Conservation (phyloP, 2,797 vertebrate species). For the Hapalemur alaotrensis region DNA sequence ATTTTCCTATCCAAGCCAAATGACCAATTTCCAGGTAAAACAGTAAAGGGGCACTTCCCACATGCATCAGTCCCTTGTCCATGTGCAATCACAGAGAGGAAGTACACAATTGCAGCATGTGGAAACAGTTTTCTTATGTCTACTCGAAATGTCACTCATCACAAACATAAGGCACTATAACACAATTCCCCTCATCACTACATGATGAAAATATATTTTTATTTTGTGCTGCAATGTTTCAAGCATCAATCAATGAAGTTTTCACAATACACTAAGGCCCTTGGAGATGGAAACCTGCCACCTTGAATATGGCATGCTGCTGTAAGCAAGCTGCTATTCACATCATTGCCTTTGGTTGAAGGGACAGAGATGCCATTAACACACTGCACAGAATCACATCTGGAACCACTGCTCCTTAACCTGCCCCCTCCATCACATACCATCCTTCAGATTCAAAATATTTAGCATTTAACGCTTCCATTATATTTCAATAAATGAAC, state of each 20-base stretch:
- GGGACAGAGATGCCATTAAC: not conserved
- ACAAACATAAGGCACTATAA: not conserved
- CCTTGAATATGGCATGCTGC: not conserved
- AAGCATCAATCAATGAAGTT: not conserved
- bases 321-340: not conserved
- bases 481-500: slow-evolving; percentile 49
- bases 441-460: not conserved
- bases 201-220: not conserved
- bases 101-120: not conserved
- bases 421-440: not conserved
- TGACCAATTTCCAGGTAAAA: not conserved
- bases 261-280: not conserved
- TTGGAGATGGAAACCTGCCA: not conserved
- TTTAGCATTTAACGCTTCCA: slow-evolving; percentile 62
- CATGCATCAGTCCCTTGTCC: not conserved
- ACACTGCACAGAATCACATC: not conserved
- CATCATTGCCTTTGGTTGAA: not conserved
- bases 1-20: not conserved
- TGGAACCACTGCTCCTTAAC: not conserved
- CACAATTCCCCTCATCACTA: not conserved
- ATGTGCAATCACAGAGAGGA: not conserved
- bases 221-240: not conserved
- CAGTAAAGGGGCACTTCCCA: not conserved
- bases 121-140: not conserved
- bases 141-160: not conserved